These are phyloP conservation scores for Neostethus bicornis DNA, from an alignment of 2,797 vertebrate genomes.

Conservation along the genomic window DNA sequence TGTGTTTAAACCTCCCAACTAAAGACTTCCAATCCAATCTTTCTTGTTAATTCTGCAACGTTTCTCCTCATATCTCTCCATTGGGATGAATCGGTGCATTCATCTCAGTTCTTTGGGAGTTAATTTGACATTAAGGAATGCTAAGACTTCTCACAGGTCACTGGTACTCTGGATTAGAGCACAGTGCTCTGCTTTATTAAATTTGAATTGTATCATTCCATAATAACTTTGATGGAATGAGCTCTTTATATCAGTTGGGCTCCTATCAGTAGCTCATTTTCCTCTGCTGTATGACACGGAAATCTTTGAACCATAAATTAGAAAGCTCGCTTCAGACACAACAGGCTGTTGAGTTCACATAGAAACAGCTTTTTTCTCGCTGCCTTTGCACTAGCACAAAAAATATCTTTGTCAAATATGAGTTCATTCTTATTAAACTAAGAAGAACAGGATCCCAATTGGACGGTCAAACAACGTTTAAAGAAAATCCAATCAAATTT, in stretches of 20 bases:
- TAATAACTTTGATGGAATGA: constrained; percentile 61
- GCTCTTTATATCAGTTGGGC: constrained; percentile 45
- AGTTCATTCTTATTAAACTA: constrained; percentile 33
- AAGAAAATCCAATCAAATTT: constrained; percentile 32
- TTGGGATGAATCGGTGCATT: constrained; percentile 25
- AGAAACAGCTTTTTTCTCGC: constrained; percentile 41
- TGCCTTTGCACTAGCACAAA: constrained; percentile 15
- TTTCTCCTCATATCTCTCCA: neutral
- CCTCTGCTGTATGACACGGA: constrained; percentile 46
- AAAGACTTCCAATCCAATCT: neutral
- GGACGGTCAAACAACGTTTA: constrained; percentile 17
- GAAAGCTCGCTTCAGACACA: constrained; percentile 60
- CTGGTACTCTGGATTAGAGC: constrained; percentile 39
- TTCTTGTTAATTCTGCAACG: constrained; percentile 19
- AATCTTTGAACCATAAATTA: constrained; percentile 70
- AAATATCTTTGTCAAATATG: constrained; percentile 41
- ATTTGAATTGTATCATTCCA: constrained; percentile 46
- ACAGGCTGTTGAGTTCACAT: constrained; percentile 63
- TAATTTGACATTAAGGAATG: constrained; percentile 62
- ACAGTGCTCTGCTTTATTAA: constrained; percentile 56
- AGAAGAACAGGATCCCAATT: constrained; percentile 16
- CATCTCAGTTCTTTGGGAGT: constrained; percentile 21
- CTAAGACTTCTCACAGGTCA: constrained; percentile 45
- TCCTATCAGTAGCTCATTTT: constrained; percentile 62
- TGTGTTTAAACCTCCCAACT: neutral